Conservation (phyloP, 2,888 invertebrate genomes). For the Dilophus febrilis region DNA sequence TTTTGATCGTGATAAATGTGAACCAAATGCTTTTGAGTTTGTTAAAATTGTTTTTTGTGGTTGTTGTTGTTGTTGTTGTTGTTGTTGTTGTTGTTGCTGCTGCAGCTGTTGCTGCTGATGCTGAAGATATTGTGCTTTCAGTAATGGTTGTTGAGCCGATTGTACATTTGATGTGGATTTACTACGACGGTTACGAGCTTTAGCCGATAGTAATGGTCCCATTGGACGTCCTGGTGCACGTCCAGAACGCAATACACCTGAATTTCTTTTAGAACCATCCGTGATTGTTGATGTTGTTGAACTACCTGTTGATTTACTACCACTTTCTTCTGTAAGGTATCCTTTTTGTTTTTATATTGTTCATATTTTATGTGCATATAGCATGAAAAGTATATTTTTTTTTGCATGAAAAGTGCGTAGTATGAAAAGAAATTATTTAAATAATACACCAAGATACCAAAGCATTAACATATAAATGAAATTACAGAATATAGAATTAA, state of each 20-base stretch:
- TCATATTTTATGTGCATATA: not conserved
- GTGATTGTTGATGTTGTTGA: not conserved
- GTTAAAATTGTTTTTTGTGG: not conserved
- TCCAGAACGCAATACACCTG: too few species aligned
- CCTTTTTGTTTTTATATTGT: constrained; percentile 1
- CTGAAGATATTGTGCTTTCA: not conserved
- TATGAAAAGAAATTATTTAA: too few species aligned
- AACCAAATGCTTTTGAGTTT: too few species aligned
- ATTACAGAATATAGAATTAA: too few species aligned
- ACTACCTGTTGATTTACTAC: not conserved
- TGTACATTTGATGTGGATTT: constrained; percentile 17
- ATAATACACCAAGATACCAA: too few species aligned
- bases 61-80: not conserved
- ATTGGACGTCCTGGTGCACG: constrained; percentile 17
- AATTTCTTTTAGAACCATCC: too few species aligned
- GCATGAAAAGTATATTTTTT: not conserved
- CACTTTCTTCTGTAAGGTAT: constrained; percentile 4
- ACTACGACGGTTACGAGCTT: constrained; percentile 23
- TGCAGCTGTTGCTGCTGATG: not conserved
- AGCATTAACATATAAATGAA: too few species aligned
- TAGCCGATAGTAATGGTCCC: constrained; percentile 25
- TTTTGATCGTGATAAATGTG: not conserved
- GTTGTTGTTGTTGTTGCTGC: not conserved
- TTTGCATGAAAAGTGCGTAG: not conserved
- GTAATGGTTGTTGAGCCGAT: not conserved